Evolutionary conservation across 2,888 invertebrate species (phyloP).

Genomic region (Sabellastarte sp.): DNA sequence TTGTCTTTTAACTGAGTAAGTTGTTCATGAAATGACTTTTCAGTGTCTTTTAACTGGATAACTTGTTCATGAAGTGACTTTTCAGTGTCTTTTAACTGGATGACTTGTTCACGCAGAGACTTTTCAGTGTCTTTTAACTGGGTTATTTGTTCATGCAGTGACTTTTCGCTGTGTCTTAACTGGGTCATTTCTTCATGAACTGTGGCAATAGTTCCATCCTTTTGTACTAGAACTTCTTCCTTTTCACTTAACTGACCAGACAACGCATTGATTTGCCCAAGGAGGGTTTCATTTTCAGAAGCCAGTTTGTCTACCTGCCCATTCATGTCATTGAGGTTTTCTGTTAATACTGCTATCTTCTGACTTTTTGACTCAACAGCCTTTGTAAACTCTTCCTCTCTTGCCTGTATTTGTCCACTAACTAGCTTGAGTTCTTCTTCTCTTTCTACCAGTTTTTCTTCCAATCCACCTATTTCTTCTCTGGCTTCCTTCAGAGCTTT

Average conservation of each 20-base stretch:
- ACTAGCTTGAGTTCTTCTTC: too few relatives aligned
- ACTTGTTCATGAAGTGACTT: too few relatives aligned
- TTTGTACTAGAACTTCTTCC: background rate
- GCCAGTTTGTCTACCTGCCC: background rate
- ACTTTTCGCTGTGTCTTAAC: background rate
- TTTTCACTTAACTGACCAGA: background rate
- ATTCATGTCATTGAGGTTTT: background rate
- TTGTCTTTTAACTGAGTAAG: too few relatives aligned
- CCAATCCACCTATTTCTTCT: background rate
- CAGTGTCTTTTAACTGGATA: too few relatives aligned
- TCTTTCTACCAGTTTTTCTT: background rate
- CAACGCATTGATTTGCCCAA: background rate
- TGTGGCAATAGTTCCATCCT: background rate
- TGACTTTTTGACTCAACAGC: background rate
- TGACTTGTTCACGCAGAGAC: background rate
- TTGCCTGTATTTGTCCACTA: too few relatives aligned
- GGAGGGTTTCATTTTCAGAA: constrained; percentile 1
- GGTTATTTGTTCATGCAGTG: background rate
- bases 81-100: too few relatives aligned
- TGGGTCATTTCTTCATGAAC: background rate
- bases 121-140: background rate
- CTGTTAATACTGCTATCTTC: background rate
- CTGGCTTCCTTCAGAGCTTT: background rate
- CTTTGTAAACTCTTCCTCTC: background rate
- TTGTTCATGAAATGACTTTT: too few relatives aligned